Evolutionary conservation across 2,113 vertebrate genomes (phyloP).

Genomic region (Toxostoma redivivum): DNA sequence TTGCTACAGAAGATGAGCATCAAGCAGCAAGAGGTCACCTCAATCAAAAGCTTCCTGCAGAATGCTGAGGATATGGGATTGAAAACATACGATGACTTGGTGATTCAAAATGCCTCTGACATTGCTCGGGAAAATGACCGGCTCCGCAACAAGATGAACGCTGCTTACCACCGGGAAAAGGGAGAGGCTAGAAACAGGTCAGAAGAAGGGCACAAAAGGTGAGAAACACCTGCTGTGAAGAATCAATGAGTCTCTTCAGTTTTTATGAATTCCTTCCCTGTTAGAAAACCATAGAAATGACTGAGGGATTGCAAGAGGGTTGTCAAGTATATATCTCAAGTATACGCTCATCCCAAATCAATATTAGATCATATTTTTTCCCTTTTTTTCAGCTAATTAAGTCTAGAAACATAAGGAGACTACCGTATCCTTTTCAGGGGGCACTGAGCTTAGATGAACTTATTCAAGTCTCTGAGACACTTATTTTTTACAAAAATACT

Average conservation of each 20-base stretch:
- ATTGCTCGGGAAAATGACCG: slow-evolving; percentile 89
- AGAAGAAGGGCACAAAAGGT: slow-evolving; percentile 79
- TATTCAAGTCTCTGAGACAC: background rate
- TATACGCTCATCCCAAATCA: background rate
- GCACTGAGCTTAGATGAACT: background rate
- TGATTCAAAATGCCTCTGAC: slow-evolving; percentile 92
- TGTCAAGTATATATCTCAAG: background rate
- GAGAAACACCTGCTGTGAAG: background rate
- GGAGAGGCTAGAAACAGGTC: slow-evolving; percentile 75
- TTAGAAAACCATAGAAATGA: background rate
- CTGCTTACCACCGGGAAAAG: slow-evolving; percentile 77
- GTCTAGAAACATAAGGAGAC: background rate
- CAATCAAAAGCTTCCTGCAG: slow-evolving; percentile 85
- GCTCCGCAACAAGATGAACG: slow-evolving; percentile 74
- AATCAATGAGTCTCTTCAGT: background rate
- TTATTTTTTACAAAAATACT: background rate
- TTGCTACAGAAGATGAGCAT: slow-evolving; percentile 71
- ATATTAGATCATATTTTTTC: background rate
- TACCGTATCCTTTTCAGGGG: background rate
- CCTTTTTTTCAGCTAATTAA: background rate
- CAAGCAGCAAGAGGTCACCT: slow-evolving; percentile 77
- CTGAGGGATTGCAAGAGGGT: background rate
- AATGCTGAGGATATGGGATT: slow-evolving; percentile 87
- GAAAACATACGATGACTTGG: slow-evolving; percentile 84
- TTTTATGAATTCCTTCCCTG: background rate